Base-by-base conservation (phyloP, 2,888 invertebrate genomes). In the Caradrina clavipalpis region DNA sequence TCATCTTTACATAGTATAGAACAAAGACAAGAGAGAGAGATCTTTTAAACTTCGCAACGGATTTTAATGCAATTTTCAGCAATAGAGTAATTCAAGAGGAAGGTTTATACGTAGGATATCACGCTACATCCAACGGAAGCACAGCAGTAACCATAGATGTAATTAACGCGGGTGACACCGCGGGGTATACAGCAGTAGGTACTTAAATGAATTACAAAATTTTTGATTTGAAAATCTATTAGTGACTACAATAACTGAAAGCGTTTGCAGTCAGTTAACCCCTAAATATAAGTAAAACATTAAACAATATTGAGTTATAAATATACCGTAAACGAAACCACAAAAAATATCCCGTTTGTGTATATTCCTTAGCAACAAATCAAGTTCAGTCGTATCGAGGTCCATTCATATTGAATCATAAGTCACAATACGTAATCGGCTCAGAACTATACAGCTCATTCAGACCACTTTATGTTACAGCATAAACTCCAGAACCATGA, bases 401-500 rank as follows among this genome's bases (percentile, higher is more conserved):
- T 79, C 86, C 87, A 89, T 86, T 89, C 86, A 88, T 85, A 87
- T 82, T 78, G 80, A 88, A 89, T 87, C 88, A 89, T 89, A 91
- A 89, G 89, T 89, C 86, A 89, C 88, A 88, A 83, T 80, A 80
- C 78, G 88, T 86, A 89, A 90, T 89, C 88, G 87, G 86, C 87
- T 90, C 82, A 76, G 85, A 86, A 86, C 87, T 86, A 84, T 87
- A 85, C 86, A 87, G 88, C 80, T 86, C 88, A 88, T 87, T 87
- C 88, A 88, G 87, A 81, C 86, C 86, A 88, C 85, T 90, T 93
- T 89, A 92, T 90, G 88, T 91, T 90, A 89, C 90, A 77, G 88
- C 92, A 91, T 92, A 88, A 93, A 92, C 88, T 85, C 83, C 91
- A 90, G 88, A 86, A 86, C 91, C 94, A 91, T 94, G 92, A 94